Percentiles rank a stretch among this genome's conserved stretches.
phyloP scores from a whole-genome alignment of 2,113 vertebrate genomes.

The Desmodus rotundus region DNA sequence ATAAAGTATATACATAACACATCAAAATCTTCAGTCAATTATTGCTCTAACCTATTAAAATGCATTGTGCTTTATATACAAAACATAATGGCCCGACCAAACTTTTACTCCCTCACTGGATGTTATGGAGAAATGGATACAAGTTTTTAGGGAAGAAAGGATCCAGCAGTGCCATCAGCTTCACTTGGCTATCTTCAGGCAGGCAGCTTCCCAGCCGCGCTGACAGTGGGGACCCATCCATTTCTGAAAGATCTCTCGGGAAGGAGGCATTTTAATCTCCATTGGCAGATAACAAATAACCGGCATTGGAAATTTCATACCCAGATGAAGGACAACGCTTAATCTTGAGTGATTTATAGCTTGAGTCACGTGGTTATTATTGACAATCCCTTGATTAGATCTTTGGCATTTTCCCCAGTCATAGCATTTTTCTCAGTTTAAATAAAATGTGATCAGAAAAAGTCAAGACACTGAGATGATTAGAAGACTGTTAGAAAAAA shows the following conservation, averaged over 20 bases:
- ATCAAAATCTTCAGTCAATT: neutral
- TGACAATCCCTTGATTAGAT: slow-evolving; percentile 32
- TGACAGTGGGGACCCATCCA: neutral
- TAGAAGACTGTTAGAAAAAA: neutral
- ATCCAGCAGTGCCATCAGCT: neutral
- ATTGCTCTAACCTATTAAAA: neutral
- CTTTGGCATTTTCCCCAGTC: slow-evolving; percentile 32
- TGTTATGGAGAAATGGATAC: neutral
- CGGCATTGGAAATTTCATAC: neutral
- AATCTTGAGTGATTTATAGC: slow-evolving; percentile 47
- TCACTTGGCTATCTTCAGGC: neutral
- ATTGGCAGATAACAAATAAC: slow-evolving; percentile 54
- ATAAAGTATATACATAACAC: neutral
- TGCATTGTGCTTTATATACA: neutral
- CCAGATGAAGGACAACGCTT: slow-evolving; percentile 23
- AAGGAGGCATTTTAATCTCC: slow-evolving; percentile 12
- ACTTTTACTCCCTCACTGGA: neutral
- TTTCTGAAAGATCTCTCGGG: neutral
- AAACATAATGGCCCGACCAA: neutral
- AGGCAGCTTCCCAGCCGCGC: neutral
- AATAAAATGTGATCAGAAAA: slow-evolving; percentile 20
- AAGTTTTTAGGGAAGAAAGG: neutral
- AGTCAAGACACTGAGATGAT: neutral
- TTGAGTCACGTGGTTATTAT: neutral
- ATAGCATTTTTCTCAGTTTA: neutral